These are phyloP conservation scores for Haliclystus octoradiatus DNA, from an alignment of 30 jellyfish, hydroid and myxozoan species.

Conservation along the genomic window DNA sequence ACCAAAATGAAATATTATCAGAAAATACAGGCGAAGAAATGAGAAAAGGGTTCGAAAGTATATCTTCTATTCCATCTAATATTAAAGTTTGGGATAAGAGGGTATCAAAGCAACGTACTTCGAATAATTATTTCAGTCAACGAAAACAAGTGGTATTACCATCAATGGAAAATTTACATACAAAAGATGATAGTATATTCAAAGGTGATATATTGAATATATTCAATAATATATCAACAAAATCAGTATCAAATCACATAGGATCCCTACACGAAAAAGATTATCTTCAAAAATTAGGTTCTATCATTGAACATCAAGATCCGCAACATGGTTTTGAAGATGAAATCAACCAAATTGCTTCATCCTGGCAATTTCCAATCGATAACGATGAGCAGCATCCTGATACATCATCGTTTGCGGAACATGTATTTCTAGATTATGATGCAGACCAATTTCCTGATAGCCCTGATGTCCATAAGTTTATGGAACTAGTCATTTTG, in stretches of 20 bases:
- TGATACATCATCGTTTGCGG: conserved; percentile 66
- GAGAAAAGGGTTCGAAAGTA: too few species aligned
- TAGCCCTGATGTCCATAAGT: conserved; percentile 44
- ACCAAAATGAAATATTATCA: too few species aligned
- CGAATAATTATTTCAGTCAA: too few species aligned
- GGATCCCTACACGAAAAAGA: background rate
- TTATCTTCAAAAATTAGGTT: background rate
- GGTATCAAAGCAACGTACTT: too few species aligned
- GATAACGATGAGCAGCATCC: conserved; percentile 75
- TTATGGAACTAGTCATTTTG: conserved; percentile 82
- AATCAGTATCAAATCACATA: too few species aligned
- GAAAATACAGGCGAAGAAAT: too few species aligned
- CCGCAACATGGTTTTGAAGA: conserved; percentile 85
- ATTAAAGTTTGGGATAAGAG: too few species aligned
- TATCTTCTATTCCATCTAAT: too few species aligned
- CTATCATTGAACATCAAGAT: background rate
- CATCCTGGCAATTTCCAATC: conserved; percentile 76
- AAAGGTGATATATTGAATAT: background rate
- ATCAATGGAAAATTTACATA: too few species aligned
- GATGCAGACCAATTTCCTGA: conserved; percentile 73
- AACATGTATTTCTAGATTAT: conserved; percentile 78
- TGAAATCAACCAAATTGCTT: conserved; percentile 33
- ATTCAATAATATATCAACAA: too few species aligned
- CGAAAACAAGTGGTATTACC: too few species aligned
- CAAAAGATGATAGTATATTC: background rate